phyloP scores from a whole-genome alignment of 2,888 invertebrate species.

The Trichogramma dendrolimi region DNA sequence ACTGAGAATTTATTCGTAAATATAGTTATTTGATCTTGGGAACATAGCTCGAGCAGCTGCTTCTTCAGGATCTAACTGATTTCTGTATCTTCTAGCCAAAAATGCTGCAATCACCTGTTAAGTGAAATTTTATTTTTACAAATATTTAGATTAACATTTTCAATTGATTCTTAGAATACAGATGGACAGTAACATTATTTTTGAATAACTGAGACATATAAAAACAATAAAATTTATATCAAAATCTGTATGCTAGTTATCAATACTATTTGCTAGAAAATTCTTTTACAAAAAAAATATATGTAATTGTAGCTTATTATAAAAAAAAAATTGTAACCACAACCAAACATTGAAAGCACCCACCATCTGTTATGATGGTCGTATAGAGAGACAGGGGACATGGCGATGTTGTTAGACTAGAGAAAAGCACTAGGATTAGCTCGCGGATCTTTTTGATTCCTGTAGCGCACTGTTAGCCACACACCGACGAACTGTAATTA shows the following conservation, averaged over 20 bases:
- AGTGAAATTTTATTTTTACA: background rate
- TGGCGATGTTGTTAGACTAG: constrained; percentile 62
- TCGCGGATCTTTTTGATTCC: constrained; percentile 97
- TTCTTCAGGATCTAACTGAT: constrained; percentile 72
- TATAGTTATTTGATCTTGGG: constrained; percentile 52
- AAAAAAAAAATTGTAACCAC: constrained; percentile 21
- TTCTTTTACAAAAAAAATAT: background rate
- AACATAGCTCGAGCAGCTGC: constrained; percentile 72
- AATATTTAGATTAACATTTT: background rate
- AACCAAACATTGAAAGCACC: constrained; percentile 40
- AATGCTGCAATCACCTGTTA: constrained; percentile 76
- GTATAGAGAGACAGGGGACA: constrained; percentile 49
- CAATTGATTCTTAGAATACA: too few species aligned
- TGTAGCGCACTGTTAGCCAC: constrained; percentile 92
- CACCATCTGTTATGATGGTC: constrained; percentile 49
- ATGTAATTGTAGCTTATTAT: background rate
- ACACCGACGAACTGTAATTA: constrained; percentile 88
- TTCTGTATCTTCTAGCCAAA: constrained; percentile 75
- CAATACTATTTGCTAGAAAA: background rate
- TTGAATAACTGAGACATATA: background rate
- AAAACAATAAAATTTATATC: background rate
- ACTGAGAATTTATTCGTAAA: constrained; percentile 32
- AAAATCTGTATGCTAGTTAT: background rate
- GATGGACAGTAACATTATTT: too few species aligned
- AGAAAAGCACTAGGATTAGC: constrained; percentile 97